Conservation (phyloP, 2,888 invertebrate genomes). For the Dynastes tityus region DNA sequence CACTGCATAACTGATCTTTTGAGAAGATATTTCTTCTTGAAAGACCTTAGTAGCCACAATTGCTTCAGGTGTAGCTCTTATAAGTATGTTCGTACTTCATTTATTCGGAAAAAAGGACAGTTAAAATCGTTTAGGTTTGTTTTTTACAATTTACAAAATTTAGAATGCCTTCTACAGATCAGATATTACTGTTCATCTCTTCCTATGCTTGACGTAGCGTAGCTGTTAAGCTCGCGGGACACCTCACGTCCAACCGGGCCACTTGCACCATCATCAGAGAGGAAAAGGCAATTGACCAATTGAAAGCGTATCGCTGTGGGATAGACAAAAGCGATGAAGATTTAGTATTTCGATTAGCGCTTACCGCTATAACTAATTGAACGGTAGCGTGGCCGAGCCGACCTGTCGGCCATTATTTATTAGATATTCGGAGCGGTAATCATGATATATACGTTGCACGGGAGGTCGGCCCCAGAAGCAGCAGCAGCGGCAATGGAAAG, state of each 20-base stretch:
- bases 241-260: neutral
- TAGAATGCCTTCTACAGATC: no score
- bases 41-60: no score
- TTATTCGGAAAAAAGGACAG: no score
- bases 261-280: neutral
- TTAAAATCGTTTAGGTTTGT: no score
- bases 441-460: neutral
- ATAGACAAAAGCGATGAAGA: constrained; percentile 45
- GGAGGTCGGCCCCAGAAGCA: neutral
- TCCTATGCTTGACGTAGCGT: neutral
- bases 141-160: no score
- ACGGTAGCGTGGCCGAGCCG: constrained; percentile 21
- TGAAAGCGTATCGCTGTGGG: constrained; percentile 50
- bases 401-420: constrained; percentile 32
- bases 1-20: no score
- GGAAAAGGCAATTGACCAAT: constrained; percentile 16
- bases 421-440: constrained; percentile 19
- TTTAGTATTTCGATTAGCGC: constrained; percentile 44
- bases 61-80: no score
- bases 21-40: no score
- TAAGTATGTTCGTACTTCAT: no score
- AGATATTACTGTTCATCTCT: no score
- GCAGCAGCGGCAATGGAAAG: neutral
- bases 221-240: neutral
- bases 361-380: constrained; percentile 47